These are phyloP conservation scores for Synanthedon andrenaeformis DNA, from an alignment of 2,888 invertebrate species.

Conservation along the genomic window DNA sequence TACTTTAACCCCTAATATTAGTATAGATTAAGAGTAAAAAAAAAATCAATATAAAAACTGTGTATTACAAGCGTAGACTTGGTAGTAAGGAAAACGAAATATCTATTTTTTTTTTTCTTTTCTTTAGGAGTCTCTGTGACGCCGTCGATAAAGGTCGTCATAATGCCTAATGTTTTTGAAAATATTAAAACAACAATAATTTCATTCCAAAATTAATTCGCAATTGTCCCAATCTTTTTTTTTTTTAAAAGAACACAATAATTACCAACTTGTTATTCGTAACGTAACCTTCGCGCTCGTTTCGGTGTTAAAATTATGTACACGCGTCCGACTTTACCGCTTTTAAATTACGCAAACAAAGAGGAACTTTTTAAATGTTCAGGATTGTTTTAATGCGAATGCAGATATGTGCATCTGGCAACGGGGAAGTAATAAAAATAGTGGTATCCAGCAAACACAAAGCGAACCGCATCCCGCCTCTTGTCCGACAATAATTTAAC, in stretches of 20 bases:
- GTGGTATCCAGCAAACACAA: constrained; percentile 22
- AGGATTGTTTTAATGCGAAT: not conserved
- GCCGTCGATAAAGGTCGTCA: no score
- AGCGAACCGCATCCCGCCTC: constrained; percentile 16
- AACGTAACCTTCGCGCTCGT: not conserved
- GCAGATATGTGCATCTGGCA: constrained; percentile 15
- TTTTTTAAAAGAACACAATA: not conserved
- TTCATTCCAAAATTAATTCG: no score
- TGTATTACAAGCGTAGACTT: no score
- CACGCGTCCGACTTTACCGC: not conserved
- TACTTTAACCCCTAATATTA: no score
- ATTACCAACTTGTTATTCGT: no score
- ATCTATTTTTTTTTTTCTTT: no score
- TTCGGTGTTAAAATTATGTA: not conserved
- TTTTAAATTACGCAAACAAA: not conserved
- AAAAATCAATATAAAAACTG: no score
- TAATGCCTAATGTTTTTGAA: no score
- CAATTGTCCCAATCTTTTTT: not conserved
- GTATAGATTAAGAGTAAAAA: no score
- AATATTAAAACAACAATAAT: no score
- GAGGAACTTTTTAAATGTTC: not conserved
- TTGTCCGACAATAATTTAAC: constrained; percentile 32
- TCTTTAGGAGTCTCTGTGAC: no score
- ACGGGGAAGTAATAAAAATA: constrained; percentile 26
- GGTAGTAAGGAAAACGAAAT: no score